Evolutionary conservation across 2,113 vertebrate species (phyloP), one percentile per base, ranked within the genome.

Genomic region (Microtus ochrogaster): DNA sequence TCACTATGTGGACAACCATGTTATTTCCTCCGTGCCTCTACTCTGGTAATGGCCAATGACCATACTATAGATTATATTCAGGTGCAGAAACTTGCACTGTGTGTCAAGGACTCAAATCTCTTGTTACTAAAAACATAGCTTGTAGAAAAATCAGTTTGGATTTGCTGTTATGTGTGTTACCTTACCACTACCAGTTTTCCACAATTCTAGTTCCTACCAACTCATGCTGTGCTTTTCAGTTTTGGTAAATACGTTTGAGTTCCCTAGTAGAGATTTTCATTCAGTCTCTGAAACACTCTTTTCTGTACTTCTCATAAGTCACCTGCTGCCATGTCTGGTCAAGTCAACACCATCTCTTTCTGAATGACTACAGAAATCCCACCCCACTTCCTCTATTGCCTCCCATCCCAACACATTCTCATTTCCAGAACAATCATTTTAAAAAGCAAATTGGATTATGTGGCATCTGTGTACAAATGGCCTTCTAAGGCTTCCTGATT

Each of bases 251-350:
- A 41, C 41, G 41, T 95, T 90, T 74, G 39, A 70, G 66, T 73
- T 91, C 90, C 36, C 66, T 87, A 1, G 66, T 94, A 47, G 72
- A 83, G 91, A 68, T 12, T 90, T 92, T 74, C 21, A 95, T 39
- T 49, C 36, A 49, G 26, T 33, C 88, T 8, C 77, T 91, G 39
- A 4, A 90, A 68, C 2, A 82, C 8, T 65, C 28, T 41, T 90
- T 78, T 58, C 30, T 65, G 11, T 36, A n/a, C 11, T 79, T 87
- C 65, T 87, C 52, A 17, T 14, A 79, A 92, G 28, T 39, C 58
- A 81, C 24, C 3, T 70, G 33, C 49, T 63, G 33, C 33, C 36
- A 70, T 24, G 8, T 52, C 12, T 39, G 79, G 3, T 44, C 30
- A 36, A 52, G 47, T 44, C 36, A 41, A 68, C 36, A 28, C n/a